Evolutionary conservation across 2,113 vertebrate species (phyloP).

Genomic region (Dunckerocampus dactyliophorus): DNA sequence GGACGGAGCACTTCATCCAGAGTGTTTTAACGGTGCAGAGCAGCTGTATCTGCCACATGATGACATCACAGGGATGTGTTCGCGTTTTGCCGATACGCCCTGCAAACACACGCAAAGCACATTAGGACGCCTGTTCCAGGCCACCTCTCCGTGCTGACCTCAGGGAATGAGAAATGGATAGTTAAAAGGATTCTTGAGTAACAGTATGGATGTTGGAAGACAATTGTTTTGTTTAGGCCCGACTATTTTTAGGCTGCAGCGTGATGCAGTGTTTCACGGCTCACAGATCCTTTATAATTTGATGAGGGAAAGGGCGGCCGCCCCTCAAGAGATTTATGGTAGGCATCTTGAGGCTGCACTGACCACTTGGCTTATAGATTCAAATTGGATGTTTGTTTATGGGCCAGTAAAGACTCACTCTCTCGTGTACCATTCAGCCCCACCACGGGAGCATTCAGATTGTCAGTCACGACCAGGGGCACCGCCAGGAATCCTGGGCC

Average conservation of each 20-base stretch:
- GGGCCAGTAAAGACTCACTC: slow-evolving; percentile 54
- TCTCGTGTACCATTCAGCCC: slow-evolving; percentile 25
- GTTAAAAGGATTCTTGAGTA: slow-evolving; percentile 73
- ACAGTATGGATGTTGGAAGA: slow-evolving; percentile 48
- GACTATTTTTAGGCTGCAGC: slow-evolving; percentile 69
- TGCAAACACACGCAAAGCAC: slow-evolving; percentile 30
- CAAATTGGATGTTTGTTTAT: slow-evolving; percentile 69
- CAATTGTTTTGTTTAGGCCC: slow-evolving; percentile 53
- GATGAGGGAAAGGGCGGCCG: slow-evolving; percentile 60
- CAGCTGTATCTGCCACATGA: slow-evolving; percentile 48
- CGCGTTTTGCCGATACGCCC: slow-evolving; percentile 42
- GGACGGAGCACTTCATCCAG: slow-evolving; percentile 3
- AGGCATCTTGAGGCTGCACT: slow-evolving; percentile 46
- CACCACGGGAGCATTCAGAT: slow-evolving; percentile 21
- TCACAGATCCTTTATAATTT: slow-evolving; percentile 75
- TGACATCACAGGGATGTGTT: slow-evolving; percentile 51
- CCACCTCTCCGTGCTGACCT: slow-evolving; percentile 41
- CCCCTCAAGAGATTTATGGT: slow-evolving; percentile 64
- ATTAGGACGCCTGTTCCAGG: slow-evolving; percentile 25
- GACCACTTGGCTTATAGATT: slow-evolving; percentile 68
- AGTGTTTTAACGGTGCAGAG: slow-evolving; percentile 33
- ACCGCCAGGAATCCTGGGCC: not conserved
- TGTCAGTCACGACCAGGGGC: slow-evolving; percentile 4
- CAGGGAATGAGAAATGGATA: slow-evolving; percentile 48
- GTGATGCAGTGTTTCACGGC: slow-evolving; percentile 66